These are phyloP conservation scores for Bilobella aurantiaca DNA, from an alignment of 1,140 invertebrate genomes.

Conservation along the genomic window DNA sequence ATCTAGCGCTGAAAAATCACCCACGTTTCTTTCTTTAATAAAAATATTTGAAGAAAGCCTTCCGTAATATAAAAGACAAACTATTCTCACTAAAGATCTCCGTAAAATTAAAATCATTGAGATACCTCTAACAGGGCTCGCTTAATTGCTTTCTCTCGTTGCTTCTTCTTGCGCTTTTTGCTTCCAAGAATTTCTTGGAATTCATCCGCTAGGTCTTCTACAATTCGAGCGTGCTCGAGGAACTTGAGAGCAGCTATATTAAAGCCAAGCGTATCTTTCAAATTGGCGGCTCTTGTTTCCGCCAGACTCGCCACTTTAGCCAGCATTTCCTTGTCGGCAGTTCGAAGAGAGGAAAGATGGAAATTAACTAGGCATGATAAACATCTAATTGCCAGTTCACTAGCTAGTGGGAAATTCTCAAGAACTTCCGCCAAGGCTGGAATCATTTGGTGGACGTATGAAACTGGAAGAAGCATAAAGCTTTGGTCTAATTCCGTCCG, in stretches of 20 bases:
- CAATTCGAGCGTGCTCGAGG: slow-evolving; percentile 65
- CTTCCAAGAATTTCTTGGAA: slow-evolving; percentile 68
- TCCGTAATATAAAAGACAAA: no score
- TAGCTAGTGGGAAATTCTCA: slow-evolving; percentile 24
- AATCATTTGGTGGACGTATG: slow-evolving; percentile 40
- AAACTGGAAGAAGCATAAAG: slow-evolving; percentile 28
- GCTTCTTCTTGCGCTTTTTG: slow-evolving; percentile 55
- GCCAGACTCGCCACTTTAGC: slow-evolving; percentile 14
- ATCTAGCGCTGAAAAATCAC: no score
- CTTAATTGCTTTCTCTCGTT: slow-evolving; percentile 57
- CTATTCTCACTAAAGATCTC: no score
- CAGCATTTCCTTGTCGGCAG: slow-evolving; percentile 21
- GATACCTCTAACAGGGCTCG: slow-evolving; percentile 48
- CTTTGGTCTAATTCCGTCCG: slow-evolving; percentile 31
- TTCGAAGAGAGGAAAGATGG: slow-evolving; percentile 21
- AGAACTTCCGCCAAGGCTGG: slow-evolving; percentile 17
- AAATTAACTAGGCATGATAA: slow-evolving; percentile 28
- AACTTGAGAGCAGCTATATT: slow-evolving; percentile 75
- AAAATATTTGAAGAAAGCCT: no score
- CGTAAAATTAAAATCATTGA: not conserved
- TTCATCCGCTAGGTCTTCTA: slow-evolving; percentile 62
- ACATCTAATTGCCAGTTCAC: slow-evolving; percentile 25
- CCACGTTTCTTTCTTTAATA: no score
- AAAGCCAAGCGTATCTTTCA: slow-evolving; percentile 70
- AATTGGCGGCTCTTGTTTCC: slow-evolving; percentile 10